phyloP scores from a whole-genome alignment of 2,797 vertebrate genomes.

The Molossus molossus region DNA sequence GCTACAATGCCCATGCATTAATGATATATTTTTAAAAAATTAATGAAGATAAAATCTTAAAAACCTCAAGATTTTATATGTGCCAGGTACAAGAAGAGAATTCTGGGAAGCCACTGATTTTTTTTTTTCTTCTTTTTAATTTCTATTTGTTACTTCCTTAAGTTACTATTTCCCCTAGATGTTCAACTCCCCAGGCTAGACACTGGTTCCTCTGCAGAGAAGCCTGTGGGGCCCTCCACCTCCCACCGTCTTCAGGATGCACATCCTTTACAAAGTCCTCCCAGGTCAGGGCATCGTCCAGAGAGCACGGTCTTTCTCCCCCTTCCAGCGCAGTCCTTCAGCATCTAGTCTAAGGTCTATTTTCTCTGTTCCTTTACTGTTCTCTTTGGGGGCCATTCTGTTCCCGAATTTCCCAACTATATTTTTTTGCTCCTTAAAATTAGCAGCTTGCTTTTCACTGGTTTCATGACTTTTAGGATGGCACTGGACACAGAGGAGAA shows the following conservation, averaged over 20 bases:
- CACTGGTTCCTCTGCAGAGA: neutral
- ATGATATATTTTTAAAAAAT: neutral
- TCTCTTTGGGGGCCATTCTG: neutral
- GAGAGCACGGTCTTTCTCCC: neutral
- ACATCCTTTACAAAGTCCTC: neutral
- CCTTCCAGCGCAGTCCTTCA: neutral
- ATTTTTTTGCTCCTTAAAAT: neutral
- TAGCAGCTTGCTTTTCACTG: neutral
- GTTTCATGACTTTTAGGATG: conserved; percentile 45
- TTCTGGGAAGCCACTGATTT: neutral
- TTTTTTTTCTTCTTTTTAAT: too few relatives aligned
- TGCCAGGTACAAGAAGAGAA: conserved; percentile 14
- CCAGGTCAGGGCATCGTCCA: neutral
- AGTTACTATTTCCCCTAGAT: neutral
- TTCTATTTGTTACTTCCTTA: neutral
- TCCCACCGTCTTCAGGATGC: conserved; percentile 1
- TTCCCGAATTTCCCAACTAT: neutral
- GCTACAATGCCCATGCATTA: neutral
- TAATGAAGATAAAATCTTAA: neutral
- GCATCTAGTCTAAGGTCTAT: neutral
- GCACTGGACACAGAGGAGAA: neutral
- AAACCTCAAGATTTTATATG: conserved; percentile 46
- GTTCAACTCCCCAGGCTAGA: neutral
- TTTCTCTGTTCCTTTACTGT: neutral
- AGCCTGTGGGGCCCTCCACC: neutral